phyloP scores from a whole-genome alignment of 2,113 vertebrate genomes.

The Corythaixoides concolor region DNA sequence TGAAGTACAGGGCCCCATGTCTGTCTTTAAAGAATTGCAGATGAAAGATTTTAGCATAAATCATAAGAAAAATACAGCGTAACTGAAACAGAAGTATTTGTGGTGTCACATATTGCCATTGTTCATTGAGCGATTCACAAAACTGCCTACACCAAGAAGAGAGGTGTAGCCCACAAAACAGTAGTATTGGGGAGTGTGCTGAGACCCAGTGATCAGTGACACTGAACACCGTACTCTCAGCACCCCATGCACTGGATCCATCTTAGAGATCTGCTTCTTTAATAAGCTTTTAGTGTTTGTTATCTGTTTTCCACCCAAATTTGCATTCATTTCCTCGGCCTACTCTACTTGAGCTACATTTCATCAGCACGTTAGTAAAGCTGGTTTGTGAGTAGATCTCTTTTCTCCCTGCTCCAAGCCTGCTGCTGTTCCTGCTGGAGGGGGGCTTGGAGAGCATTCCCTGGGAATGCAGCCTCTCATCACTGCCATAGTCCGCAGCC shows the following conservation, averaged over 20 bases:
- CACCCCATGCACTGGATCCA: rapidly evolving
- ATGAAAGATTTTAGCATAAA: background rate
- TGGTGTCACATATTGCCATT: background rate
- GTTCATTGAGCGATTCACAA: background rate
- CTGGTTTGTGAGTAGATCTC: background rate
- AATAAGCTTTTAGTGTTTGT: background rate
- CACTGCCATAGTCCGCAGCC: background rate
- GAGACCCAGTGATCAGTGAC: background rate
- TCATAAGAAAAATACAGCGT: background rate
- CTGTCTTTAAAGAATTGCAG: background rate
- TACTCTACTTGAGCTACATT: background rate
- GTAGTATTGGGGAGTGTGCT: background rate
- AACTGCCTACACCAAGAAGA: background rate
- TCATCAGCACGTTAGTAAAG: background rate
- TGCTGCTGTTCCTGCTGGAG: background rate
- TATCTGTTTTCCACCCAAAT: background rate
- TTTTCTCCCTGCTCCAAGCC: background rate
- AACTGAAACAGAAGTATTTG: background rate
- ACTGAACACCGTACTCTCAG: background rate
- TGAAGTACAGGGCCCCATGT: background rate
- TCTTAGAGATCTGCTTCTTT: background rate
- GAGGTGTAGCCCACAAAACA: background rate
- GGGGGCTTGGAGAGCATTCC: background rate
- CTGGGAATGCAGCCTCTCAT: background rate
- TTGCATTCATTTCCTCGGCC: background rate